Evolutionary conservation across 1,140 invertebrate genomes (phyloP).

Genomic region (Lordiphosa clarofinis): DNA sequence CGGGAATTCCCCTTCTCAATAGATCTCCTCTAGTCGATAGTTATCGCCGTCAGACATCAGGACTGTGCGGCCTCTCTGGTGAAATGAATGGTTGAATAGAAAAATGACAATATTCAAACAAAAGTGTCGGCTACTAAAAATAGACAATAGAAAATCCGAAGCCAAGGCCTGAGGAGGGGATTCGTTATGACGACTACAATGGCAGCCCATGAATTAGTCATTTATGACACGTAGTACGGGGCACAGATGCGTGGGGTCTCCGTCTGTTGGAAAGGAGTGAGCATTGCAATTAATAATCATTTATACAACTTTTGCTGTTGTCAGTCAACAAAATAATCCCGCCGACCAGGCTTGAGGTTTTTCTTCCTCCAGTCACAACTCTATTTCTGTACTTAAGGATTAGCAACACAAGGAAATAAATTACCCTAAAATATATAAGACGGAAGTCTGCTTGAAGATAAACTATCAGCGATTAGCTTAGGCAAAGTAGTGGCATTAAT

Average conservation of each 20-base stretch:
- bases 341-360: conserved; percentile 50
- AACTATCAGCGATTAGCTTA: conserved; percentile 62
- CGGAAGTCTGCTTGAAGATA: conserved; percentile 54
- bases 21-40: conserved; percentile 26
- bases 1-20: conserved; percentile 17
- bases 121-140: conserved; percentile 65
- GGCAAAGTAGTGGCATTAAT: conserved; percentile 57
- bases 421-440: conserved; percentile 47
- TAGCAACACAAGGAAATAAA: conserved; percentile 59
- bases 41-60: conserved; percentile 49
- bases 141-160: conserved; percentile 47
- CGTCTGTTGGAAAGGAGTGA: conserved; percentile 31
- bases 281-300: conserved; percentile 74
- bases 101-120: conserved; percentile 59
- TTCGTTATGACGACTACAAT: not conserved
- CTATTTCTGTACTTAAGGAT: conserved; percentile 64
- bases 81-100: conserved; percentile 47
- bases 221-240: conserved; percentile 58
- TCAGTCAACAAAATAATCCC: conserved; percentile 45
- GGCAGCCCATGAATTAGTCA: conserved; percentile 61
- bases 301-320: conserved; percentile 34
- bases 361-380: conserved; percentile 28
- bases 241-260: conserved; percentile 2
- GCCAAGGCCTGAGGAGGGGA: conserved; percentile 8
- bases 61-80: conserved; percentile 21